Evolutionary conservation across 2,797 vertebrate genomes (phyloP), one percentile per base, ranked within the genome.

Genomic region (Lithobates sylvaticus): DNA sequence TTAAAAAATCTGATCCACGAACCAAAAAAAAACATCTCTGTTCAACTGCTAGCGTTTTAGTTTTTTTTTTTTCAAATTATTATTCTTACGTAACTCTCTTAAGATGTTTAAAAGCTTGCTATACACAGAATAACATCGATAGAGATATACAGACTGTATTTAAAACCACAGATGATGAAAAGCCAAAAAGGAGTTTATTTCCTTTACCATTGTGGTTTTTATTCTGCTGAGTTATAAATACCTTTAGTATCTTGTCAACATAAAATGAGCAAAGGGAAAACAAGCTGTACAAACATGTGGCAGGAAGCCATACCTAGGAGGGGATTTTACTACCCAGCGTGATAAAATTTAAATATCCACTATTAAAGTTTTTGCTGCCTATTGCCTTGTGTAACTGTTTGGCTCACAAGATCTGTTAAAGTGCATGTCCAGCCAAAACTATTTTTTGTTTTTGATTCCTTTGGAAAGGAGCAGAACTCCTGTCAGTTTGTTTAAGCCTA

Each of bases 231-330:
- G 77, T 79, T 87, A 78, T 78, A 83, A 83, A 83, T 83, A 83
- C 71, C 76, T 79, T 54, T 39, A 83, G 50, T 50, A 86, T 65
- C 79, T 86, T 77, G 79, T 72, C 78, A 61, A 72, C 85, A 86
- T 86, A 73, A 82, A 67, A 86, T 42, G 44, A 50, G 81, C 29
- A 32, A 34, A 72, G 70, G 81, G 81, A 74, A 75, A 78, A 79
- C 39, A 87, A 79, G 81, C 76, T 84, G 86, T 87, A 75, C 69
- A 87, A 83, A 87, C 23, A 83, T 83, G 81, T 87, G 86, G 81
- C 81, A 84, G 86, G 81, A 87, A 87, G 85, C 81, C 85, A 87
- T 78, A 83, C 39, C 76, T 26, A 68, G 36, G 15, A 74, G 84
- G 65, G 44, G 29, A 76, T 79, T 61, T 68, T 79, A 61, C 61